These are phyloP conservation scores for Benthosema pterotum DNA, from an alignment of 2,797 vertebrate genomes.

Conservation along the genomic window DNA sequence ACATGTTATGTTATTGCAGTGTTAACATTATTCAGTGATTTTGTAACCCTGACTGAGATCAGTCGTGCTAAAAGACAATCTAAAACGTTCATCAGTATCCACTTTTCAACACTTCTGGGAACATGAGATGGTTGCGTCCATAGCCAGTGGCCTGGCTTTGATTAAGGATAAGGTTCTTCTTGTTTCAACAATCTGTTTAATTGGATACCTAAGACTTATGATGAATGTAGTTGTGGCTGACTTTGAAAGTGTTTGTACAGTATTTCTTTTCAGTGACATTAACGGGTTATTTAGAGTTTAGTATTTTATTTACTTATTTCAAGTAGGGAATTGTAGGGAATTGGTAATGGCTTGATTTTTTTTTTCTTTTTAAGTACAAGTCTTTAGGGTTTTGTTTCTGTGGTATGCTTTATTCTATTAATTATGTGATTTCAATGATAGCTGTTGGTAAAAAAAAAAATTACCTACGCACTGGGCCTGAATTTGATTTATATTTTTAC, in stretches of 20 bases:
- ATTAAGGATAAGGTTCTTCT: not conserved
- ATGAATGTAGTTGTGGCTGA: conserved; percentile 26
- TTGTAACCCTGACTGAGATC: no score
- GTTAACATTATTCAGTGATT: no score
- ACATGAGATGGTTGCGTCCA: not conserved
- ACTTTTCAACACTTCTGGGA: no score
- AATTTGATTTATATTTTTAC: conserved; percentile 11
- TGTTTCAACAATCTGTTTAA: conserved; percentile 2
- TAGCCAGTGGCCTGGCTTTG: not conserved
- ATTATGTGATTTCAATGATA: conserved; percentile 17
- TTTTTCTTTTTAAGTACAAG: no score
- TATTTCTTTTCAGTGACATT: conserved; percentile 15
- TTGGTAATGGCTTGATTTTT: not conserved
- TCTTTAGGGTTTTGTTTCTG: conserved; percentile 20
- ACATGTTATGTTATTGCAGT: no score
- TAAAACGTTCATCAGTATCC: not conserved
- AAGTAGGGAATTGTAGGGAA: conserved; percentile 14
- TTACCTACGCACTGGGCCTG: conserved; percentile 9
- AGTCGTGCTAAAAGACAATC: not conserved
- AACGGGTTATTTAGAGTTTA: conserved; percentile 13
- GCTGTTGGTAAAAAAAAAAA: no score
- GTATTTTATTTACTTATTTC: not conserved
- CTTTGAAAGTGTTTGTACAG: conserved; percentile 37
- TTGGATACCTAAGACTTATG: conserved; percentile 18
- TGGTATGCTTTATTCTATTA: conserved; percentile 18